phyloP scores from a whole-genome alignment of 1,140 invertebrate species.

The Papilio polytes region DNA sequence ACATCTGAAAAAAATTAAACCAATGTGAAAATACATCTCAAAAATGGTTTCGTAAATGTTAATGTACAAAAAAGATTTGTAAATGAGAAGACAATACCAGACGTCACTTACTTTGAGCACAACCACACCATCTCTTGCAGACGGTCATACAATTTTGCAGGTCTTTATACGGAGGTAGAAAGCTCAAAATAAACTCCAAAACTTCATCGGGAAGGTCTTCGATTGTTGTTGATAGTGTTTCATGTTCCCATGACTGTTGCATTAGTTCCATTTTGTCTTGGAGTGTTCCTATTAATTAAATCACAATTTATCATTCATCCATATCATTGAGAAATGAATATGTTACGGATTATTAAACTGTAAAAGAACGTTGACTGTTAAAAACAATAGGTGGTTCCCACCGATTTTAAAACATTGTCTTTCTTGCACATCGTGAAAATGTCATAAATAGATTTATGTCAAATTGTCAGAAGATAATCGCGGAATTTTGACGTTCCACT shows the following conservation, averaged over 20 bases:
- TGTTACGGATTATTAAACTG: not conserved
- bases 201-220: slow-evolving; percentile 95
- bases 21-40: not conserved
- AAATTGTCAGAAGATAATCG: slow-evolving; percentile 23
- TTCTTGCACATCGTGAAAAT: slow-evolving; percentile 31
- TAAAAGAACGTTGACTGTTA: slow-evolving; percentile 3
- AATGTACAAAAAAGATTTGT: slow-evolving; percentile 18
- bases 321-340: slow-evolving; percentile 7
- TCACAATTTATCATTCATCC: slow-evolving; percentile 22
- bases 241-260: slow-evolving; percentile 59
- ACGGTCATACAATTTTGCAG: slow-evolving; percentile 93
- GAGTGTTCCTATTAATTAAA: slow-evolving; percentile 37
- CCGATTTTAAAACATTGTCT: slow-evolving; percentile 37
- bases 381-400: slow-evolving; percentile 23
- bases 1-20: slow-evolving; percentile 86
- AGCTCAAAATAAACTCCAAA: slow-evolving; percentile 94
- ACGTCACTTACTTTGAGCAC: slow-evolving; percentile 90
- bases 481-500: slow-evolving; percentile 35
- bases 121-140: slow-evolving; percentile 92
- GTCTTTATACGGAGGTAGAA: slow-evolving; percentile 95
- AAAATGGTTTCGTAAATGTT: slow-evolving; percentile 5
- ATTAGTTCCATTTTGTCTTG: slow-evolving; percentile 67
- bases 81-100: not conserved
- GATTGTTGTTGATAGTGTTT: slow-evolving; percentile 79
- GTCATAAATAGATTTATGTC: slow-evolving; percentile 37